phyloP scores from a whole-genome alignment of 2,888 invertebrate species.

The Lycocerus yunnanus region DNA sequence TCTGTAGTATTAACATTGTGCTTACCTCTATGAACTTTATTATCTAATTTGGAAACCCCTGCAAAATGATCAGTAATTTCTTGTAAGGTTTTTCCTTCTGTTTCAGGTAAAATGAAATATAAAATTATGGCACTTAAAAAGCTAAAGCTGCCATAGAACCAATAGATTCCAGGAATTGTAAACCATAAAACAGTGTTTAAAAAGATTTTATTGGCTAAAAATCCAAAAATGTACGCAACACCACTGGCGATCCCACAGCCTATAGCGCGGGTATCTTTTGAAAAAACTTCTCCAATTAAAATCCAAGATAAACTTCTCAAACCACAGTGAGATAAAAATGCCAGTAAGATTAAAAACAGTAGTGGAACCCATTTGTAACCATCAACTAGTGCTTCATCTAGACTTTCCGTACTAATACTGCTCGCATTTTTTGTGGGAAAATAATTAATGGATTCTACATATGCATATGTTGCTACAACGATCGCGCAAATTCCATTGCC shows the following conservation, averaged over 20 bases:
- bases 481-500: slow-evolving; percentile 71
- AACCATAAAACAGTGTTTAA: slow-evolving; percentile 65
- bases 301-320: slow-evolving; percentile 79
- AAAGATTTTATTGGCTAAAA: slow-evolving; percentile 75
- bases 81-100: slow-evolving; percentile 74
- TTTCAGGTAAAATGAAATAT: slow-evolving; percentile 77
- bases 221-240: slow-evolving; percentile 75
- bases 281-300: slow-evolving; percentile 77
- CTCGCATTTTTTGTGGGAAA: not conserved
- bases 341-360: slow-evolving; percentile 66
- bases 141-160: slow-evolving; percentile 68
- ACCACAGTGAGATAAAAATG: slow-evolving; percentile 71
- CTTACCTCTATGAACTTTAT: slow-evolving; percentile 48
- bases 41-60: slow-evolving; percentile 60
- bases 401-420: not conserved
- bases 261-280: slow-evolving; percentile 68
- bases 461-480: slow-evolving; percentile 63
- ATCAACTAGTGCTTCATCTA: not conserved
- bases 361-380: slow-evolving; percentile 67
- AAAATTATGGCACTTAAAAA: slow-evolving; percentile 66
- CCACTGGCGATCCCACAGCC: slow-evolving; percentile 77
- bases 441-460: slow-evolving; percentile 38
- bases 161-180: slow-evolving; percentile 73
- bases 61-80: slow-evolving; percentile 75
- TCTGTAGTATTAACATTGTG: not conserved